A percentile compares a stretch with the other conserved stretches of the same genome.
Evolutionary conservation across 2,888 invertebrate genomes (phyloP).

Genomic region (Loripinus fragilis): DNA sequence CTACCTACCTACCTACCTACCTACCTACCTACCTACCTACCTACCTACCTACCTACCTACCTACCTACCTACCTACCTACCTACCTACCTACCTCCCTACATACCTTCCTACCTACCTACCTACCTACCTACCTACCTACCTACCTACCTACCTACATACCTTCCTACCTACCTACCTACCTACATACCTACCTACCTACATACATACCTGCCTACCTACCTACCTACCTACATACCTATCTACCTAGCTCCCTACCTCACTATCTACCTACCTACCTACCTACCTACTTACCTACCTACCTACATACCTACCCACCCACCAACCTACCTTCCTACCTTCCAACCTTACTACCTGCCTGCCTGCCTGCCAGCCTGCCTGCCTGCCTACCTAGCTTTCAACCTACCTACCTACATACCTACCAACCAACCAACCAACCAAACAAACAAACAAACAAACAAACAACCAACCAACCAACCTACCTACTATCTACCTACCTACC

Average conservation of each 20-base stretch:
- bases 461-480: background rate
- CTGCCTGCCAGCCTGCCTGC: background rate
- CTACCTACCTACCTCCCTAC: background rate
- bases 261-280: background rate
- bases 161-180: conserved; percentile 3
- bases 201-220: background rate
- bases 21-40: background rate
- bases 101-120: background rate
- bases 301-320: background rate
- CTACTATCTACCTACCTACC: background rate
- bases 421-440: background rate
- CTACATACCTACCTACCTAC: conserved; percentile 2
- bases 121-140: background rate
- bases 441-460: background rate
- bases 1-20: background rate
- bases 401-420: conserved; percentile 1
- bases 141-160: background rate
- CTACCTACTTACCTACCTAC: conserved; percentile 4
- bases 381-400: conserved; percentile 1
- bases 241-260: background rate
- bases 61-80: background rate
- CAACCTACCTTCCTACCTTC: background rate
- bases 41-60: background rate
- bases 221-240: background rate
- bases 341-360: too few relatives aligned